These are phyloP conservation scores for Goniozus legneri DNA, from an alignment of 1,140 invertebrate species.

Conservation along the genomic window DNA sequence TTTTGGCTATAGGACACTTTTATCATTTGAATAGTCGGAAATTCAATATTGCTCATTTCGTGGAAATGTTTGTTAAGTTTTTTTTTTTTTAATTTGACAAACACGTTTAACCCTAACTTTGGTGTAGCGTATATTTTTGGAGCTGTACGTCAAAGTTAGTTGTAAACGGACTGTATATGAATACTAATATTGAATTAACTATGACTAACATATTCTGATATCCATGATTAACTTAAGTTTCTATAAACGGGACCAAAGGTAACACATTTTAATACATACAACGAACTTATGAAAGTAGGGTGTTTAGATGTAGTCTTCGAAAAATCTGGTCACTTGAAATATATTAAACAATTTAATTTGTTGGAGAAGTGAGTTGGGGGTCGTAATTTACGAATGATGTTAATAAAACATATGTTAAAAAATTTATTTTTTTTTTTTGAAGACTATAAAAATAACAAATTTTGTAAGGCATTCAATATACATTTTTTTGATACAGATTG, in stretches of 20 bases:
- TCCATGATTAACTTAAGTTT: slow-evolving; percentile 40
- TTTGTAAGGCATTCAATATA: not conserved
- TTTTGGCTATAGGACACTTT: too few relatives aligned
- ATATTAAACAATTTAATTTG: slow-evolving; percentile 10
- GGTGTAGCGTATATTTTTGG: slow-evolving; percentile 17
- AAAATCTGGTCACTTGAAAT: slow-evolving; percentile 31
- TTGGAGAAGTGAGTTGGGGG: not conserved
- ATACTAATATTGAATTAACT: slow-evolving; percentile 24
- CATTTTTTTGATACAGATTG: not conserved
- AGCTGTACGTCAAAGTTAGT: slow-evolving; percentile 21
- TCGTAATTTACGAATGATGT: not conserved
- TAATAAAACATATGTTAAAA: not conserved
- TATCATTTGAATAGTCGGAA: slow-evolving; percentile 27
- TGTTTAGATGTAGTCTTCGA: slow-evolving; percentile 18
- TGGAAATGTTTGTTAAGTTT: slow-evolving; percentile 18
- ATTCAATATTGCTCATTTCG: slow-evolving; percentile 32
- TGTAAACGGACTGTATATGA: slow-evolving; percentile 18
- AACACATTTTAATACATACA: slow-evolving; percentile 41
- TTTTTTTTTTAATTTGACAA: slow-evolving; percentile 13
- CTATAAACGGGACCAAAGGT: slow-evolving; percentile 52
- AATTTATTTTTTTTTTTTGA: not conserved
- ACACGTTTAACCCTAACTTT: slow-evolving; percentile 18
- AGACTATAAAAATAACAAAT: not conserved
- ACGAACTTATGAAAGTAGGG: slow-evolving; percentile 25
- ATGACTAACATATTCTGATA: slow-evolving; percentile 33